Conservation (phyloP, 2,888 invertebrate species). For the Hirtodrosophila trivittata region DNA sequence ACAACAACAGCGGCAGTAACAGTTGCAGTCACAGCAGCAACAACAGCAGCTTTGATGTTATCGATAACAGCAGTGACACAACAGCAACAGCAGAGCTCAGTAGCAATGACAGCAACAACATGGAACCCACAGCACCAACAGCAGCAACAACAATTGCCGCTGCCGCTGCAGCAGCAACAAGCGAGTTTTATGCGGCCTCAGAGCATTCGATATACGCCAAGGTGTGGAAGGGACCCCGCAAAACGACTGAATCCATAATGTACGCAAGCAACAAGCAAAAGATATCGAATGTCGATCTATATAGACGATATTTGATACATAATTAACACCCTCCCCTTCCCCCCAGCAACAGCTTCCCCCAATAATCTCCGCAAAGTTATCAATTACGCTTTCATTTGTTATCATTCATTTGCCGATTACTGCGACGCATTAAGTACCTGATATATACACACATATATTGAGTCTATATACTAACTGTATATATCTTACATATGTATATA, state of each 20-base stretch:
- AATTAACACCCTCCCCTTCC: background rate
- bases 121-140: constrained; percentile 14
- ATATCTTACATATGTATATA: background rate
- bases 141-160: constrained; percentile 17
- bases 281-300: constrained; percentile 6
- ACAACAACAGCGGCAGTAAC: constrained; percentile 60
- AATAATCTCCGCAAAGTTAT: too few relatives aligned
- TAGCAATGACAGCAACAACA: constrained; percentile 10
- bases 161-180: constrained; percentile 29
- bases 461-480: background rate
- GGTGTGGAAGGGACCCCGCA: constrained; percentile 84
- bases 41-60: constrained; percentile 64
- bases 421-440: constrained; percentile 22
- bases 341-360: background rate
- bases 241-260: constrained; percentile 84
- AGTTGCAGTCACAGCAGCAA: constrained; percentile 56
- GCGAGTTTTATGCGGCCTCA: constrained; percentile 65
- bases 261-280: constrained; percentile 73
- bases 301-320: constrained; percentile 10
- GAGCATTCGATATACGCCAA: constrained; percentile 83
- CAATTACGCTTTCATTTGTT: too few relatives aligned
- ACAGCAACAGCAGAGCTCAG: constrained; percentile 39
- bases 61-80: constrained; percentile 35
- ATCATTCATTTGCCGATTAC: constrained; percentile 22
- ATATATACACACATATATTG: background rate